Evolutionary conservation across 2,113 vertebrate species (phyloP), one percentile per base, ranked within the genome.

Genomic region (Stercorarius parasiticus): DNA sequence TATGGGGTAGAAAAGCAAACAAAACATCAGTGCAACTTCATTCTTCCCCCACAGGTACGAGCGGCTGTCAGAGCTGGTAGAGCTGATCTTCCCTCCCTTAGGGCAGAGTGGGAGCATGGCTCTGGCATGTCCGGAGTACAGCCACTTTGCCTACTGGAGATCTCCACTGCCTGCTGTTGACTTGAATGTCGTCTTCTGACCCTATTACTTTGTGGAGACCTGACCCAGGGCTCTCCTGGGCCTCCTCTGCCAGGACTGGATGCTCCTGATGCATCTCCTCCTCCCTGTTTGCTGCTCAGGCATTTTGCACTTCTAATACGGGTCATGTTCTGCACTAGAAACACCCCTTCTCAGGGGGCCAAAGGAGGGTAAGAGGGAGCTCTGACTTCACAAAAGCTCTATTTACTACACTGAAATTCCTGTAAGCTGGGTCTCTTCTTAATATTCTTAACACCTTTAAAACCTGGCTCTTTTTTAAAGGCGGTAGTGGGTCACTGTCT

Each of bases 81-180:
- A 99, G 70, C 98, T 99, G 47, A 97, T 99, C 95, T 99, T 99
- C 96, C 99, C 99, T 2, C 96, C 98, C 30, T 88, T 98, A 27
- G 94, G 78, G 8, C 96, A 95, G 8, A 97, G 96, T 17, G 88
- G 86, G 16, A 97, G 71, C 1, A 2, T 74, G 6, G 97, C 97
- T 67, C 97, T 99, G 72, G 82, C 96, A 81, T 98, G 97, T 47
- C 99, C 99, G 0, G 99, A 99, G 21, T 99, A 95, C 97, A 99
- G 99, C 97, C 98, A 98, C 58, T 98, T 99, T 86, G 82, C 98
- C 71, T 99, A 86, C 88, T 99, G 99, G 99, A 98, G 98, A 86
- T 85, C 98, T 45, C 98, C 98, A 0, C 72, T 99, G 80, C 98
- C 98, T 16, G 61, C 97, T 27, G 43, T 98, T 89, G 97, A 84